Base-by-base conservation (phyloP, 1,140 invertebrate species). In the Lordiphosa mommai region DNA sequence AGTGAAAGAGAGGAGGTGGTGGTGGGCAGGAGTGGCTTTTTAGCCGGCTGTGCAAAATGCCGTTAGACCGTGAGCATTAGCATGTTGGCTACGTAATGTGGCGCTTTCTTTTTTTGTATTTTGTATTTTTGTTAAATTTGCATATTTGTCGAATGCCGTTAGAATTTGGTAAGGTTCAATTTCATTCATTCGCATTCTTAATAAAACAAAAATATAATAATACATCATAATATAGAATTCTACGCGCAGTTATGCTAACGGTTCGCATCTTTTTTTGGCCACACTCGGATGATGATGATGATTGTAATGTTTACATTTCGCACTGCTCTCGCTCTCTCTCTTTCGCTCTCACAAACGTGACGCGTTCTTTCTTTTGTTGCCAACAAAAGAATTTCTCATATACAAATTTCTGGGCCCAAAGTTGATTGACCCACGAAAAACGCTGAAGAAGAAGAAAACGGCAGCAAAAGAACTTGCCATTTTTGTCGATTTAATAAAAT, bases 291-390 rank as follows among this genome's bases (percentile, higher is more conserved):
- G 32, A 53, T 44, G 49, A 72, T 52, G 55, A 51, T 27, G 23
- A 27, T 27, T 82, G 77, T 82, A 82, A 82, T 84, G 77, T 82
- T 82, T 82, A 82, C 77, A 82, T 82, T 80, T 80, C 67, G 72
- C 76, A 84, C 61, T 47, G 16, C 9, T 7, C 2, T 1, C 43
- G 13, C 63, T 16, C n/a, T 2, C 34, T 10, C 36, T 46, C 33
- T 27, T 32, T 23, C 53, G 12, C 13, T n/a, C 27, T 27, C 29
- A 16, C 51, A 47, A 55, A 66, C 72, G 58, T 67, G 53, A 69
- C 51, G 46, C 72, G 34, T 38, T 72, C 57, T 50, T 70, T 72
- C 70, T 82, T 82, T 82, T 82, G 72, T 82, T 84, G 76, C 40
- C 76, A 76, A 84, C 77, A 82, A 84, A 77, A 73, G 72, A 84